A percentile compares a stretch with the other conserved stretches of the same genome.
Evolutionary conservation across 2,888 invertebrate genomes (phyloP).

Genomic region (Amblyteles armatorius): DNA sequence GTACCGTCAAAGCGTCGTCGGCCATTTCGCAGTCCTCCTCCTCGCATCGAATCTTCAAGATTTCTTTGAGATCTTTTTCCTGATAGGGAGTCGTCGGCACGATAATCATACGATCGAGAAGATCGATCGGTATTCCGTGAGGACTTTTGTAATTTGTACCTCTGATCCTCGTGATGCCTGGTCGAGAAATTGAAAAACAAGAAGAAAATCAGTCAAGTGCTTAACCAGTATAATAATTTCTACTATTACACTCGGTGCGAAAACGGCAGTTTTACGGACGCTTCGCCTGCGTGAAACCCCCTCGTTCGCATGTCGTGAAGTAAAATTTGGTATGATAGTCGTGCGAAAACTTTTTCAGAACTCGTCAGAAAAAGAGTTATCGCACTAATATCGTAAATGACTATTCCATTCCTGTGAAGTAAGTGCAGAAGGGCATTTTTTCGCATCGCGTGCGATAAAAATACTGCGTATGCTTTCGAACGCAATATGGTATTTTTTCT

Average conservation of each 20-base stretch:
- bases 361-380: too few species aligned
- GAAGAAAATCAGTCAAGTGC: constrained; percentile 10
- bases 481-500: too few species aligned
- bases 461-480: too few species aligned
- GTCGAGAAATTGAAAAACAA: constrained; percentile 20
- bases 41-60: constrained; percentile 97
- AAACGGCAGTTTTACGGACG: neutral
- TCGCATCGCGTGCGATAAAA: too few species aligned
- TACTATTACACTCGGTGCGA: neutral
- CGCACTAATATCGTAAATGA: too few species aligned
- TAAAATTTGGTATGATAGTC: too few species aligned
- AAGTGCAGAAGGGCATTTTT: too few species aligned
- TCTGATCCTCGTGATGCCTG: constrained; percentile 95
- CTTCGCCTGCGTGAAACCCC: too few species aligned
- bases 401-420: too few species aligned
- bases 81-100: constrained; percentile 96
- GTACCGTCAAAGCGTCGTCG: constrained; percentile 94
- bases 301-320: too few species aligned
- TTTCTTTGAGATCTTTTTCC: constrained; percentile 95
- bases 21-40: constrained; percentile 99
- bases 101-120: constrained; percentile 97
- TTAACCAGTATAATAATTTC: neutral
- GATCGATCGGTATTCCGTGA: constrained; percentile 98
- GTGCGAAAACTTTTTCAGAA: too few species aligned
- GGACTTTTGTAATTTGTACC: constrained; percentile 97